Conservation (phyloP, 2,113 vertebrate genomes). For the Archilochus colubris region DNA sequence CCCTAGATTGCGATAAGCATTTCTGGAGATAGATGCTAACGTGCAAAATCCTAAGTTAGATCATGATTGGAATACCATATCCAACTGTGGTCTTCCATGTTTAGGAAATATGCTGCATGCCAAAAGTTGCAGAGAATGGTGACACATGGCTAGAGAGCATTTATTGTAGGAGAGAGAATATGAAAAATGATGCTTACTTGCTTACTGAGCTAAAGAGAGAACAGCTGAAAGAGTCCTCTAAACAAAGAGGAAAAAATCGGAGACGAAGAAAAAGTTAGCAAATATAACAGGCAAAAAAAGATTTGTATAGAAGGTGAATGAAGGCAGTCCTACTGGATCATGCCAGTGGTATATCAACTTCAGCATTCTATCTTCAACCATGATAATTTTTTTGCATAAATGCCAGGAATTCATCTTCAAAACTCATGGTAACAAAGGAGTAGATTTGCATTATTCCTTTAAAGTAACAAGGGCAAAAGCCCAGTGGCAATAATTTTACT, state of each 20-base stretch:
- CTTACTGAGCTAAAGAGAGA: not conserved
- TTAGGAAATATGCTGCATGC: not conserved
- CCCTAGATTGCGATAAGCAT: not conserved
- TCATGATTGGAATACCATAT: not conserved
- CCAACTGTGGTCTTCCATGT: not conserved
- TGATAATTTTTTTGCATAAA: not conserved
- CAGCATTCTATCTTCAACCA: not conserved
- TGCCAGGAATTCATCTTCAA: not conserved
- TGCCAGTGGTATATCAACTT: not conserved
- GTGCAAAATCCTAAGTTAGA: not conserved
- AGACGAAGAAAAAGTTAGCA: not conserved
- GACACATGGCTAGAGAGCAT: not conserved
- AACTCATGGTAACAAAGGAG: not conserved
- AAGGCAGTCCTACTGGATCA: not conserved
- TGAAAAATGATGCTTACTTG: not conserved
- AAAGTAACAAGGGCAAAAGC: not conserved
- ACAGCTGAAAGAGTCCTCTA: not conserved
- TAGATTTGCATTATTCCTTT: not conserved
- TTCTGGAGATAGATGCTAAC: not conserved
- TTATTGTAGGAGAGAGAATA: not conserved
- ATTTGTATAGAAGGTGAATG: not conserved
- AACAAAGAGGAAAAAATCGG: not conserved
- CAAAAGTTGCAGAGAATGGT: not conserved
- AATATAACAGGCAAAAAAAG: not conserved
- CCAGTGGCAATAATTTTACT: not conserved